These are phyloP conservation scores for Hystrix cristata DNA, from an alignment of 2,113 vertebrate genomes.

Conservation along the genomic window DNA sequence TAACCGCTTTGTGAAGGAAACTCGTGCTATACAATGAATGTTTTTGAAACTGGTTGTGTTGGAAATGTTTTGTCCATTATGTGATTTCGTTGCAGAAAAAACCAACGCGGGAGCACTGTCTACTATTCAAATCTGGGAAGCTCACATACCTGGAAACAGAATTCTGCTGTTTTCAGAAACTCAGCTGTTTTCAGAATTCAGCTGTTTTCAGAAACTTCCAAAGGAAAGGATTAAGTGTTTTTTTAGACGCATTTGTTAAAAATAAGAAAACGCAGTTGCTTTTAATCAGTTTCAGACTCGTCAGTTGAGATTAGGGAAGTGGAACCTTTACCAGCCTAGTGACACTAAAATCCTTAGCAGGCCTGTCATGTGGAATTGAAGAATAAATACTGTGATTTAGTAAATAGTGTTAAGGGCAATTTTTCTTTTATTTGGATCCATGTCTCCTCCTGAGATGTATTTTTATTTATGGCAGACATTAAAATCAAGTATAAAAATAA, in stretches of 20 bases:
- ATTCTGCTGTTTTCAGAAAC: slow-evolving; percentile 2
- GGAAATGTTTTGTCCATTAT: slow-evolving; percentile 26
- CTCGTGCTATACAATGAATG: neutral
- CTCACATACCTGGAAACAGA: slow-evolving; percentile 28
- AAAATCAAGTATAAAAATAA: slow-evolving; percentile 58
- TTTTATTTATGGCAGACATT: slow-evolving; percentile 51
- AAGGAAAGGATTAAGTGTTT: neutral
- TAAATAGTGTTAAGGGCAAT: neutral
- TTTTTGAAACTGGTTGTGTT: slow-evolving; percentile 3
- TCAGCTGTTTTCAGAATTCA: neutral
- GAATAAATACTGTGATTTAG: slow-evolving; percentile 5
- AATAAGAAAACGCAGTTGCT: neutral
- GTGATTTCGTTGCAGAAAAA: slow-evolving; percentile 20
- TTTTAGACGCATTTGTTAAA: slow-evolving; percentile 54
- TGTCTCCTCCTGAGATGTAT: slow-evolving; percentile 1
- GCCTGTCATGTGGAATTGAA: neutral
- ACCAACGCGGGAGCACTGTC: neutral
- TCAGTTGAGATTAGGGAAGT: slow-evolving; percentile 23
- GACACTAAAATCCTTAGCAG: neutral
- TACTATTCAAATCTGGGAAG: neutral
- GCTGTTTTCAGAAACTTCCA: neutral
- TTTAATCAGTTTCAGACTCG: slow-evolving; percentile 29
- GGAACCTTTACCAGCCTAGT: slow-evolving; percentile 21
- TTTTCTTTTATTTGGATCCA: slow-evolving; percentile 25
- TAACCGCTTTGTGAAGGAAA: neutral